Base-by-base conservation (phyloP, 2,797 vertebrate genomes). In the Oreochromis mossambicus region DNA sequence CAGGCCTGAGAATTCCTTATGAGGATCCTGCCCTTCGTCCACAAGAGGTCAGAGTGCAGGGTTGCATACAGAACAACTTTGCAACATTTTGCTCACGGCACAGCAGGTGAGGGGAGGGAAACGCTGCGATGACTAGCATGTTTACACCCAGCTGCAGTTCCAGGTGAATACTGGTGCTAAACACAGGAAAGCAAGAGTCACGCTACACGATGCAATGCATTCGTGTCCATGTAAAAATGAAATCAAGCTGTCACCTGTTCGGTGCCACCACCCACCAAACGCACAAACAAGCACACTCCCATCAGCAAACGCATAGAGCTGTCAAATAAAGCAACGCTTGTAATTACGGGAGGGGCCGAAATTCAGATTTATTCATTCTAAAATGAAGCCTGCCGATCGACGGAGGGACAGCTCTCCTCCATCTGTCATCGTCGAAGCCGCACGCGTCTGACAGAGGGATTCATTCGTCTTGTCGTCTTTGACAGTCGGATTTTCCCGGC, bases 311-410 rank as follows among this genome's bases (percentile, higher is more conserved):
- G 91, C 96, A 97, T 96, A 97, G 96, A 97, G 95, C 97, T 98
- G 97, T 98, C 97, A 98, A 97, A 96, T 95, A 92, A 95, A 96
- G 96, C 96, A 97, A 96, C 94, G 96, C 97, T 98, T 93, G 96
- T 97, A 98, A 95, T 95, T 94, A 95, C 92, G 84, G 97, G 97
- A 96, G 97, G 97, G 97, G 97, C 96, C 96, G 97, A 97, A 97
- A 98, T 97, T 98, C 97, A 97, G 97, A 98, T 98, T 98, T 98
- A 98, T 98, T 98, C 97, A 97, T 98, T 98, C 97, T 96, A 97
- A 98, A 97, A 97, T 97, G 97, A 98, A 97, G 97, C 97, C 97
- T 96, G 96, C 97, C 96, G 97, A 97, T 97, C 96, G 97, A 97
- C 97, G 94, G 96, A 97, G 96, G 97, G 97, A 98, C 98, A 97